These are phyloP conservation scores for Karalla daura DNA, from an alignment of 2,797 vertebrate species.

Conservation along the genomic window DNA sequence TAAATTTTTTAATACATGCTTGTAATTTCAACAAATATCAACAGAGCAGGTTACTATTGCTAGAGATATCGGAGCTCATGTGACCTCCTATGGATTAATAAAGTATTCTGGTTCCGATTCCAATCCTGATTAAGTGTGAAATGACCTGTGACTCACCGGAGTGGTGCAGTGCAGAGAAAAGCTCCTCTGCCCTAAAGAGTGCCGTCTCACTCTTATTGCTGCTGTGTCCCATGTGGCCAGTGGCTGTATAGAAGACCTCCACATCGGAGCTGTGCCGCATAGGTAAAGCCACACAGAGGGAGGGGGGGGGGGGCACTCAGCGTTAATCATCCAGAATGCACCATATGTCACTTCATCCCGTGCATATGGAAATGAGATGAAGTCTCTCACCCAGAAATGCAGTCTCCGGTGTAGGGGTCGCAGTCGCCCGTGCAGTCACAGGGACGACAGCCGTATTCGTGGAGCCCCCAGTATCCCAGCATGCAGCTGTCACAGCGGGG, in stretches of 20 bases:
- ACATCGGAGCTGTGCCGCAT: constrained; percentile 78
- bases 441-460: constrained; percentile 89
- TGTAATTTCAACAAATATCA: too few species aligned
- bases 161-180: constrained; percentile 95
- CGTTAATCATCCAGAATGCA: constrained; percentile 46
- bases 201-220: constrained; percentile 76
- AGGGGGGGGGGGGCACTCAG: constrained; percentile 29
- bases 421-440: constrained; percentile 90
- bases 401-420: constrained; percentile 89
- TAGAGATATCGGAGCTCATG: too few species aligned
- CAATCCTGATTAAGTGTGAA: constrained; percentile 33
- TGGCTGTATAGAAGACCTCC: constrained; percentile 82
- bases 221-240: constrained; percentile 71
- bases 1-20: too few species aligned
- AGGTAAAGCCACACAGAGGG: constrained; percentile 58
- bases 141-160: constrained; percentile 87
- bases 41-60: too few species aligned
- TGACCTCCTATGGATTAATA: too few species aligned
- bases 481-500: constrained; percentile 89
- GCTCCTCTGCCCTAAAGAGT: constrained; percentile 90
- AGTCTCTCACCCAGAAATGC: constrained; percentile 85
- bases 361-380: constrained; percentile 10
- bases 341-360: constrained; percentile 15
- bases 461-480: constrained; percentile 92
- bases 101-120: too few species aligned